Percentiles rank a stretch among this genome's conserved stretches.
These are phyloP conservation scores for Aphidius gifuensis DNA, from an alignment of 1,140 invertebrate genomes.

Conservation along the genomic window DNA sequence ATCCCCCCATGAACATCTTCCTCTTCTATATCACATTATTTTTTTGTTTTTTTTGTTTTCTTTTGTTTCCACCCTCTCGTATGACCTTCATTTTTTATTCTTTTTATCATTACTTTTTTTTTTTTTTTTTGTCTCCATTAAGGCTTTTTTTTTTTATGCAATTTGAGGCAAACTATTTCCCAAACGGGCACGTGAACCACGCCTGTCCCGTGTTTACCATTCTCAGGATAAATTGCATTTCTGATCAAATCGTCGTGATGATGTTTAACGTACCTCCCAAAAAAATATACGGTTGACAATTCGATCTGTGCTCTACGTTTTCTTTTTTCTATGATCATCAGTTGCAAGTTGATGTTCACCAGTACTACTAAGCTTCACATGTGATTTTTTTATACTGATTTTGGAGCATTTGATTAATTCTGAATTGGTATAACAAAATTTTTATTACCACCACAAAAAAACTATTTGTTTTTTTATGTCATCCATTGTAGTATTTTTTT, in stretches of 20 bases:
- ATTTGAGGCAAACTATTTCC: constrained; percentile 40
- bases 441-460: constrained; percentile 19
- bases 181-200: constrained; percentile 36
- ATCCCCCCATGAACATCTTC: constrained; percentile 26
- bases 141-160: constrained; percentile 28
- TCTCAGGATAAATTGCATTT: constrained; percentile 39
- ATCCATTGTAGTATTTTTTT: neutral
- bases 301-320: too few relatives aligned
- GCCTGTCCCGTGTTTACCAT: constrained; percentile 47
- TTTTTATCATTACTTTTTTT: constrained; percentile 22
- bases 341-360: too few relatives aligned
- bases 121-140: constrained; percentile 23
- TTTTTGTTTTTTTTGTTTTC: constrained; percentile 23
- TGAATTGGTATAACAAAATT: neutral
- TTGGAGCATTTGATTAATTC: too few relatives aligned
- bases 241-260: constrained; percentile 29
- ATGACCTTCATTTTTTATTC: constrained; percentile 27
- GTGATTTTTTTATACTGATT: neutral
- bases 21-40: constrained; percentile 31
- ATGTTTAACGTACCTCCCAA: neutral
- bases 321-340: too few relatives aligned
- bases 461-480: constrained; percentile 22
- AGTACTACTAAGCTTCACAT: neutral
- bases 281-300: constrained; percentile 6
- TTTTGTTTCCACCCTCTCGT: constrained; percentile 28